A percentile compares a stretch with the other conserved stretches of the same genome.
Evolutionary conservation across 2,797 vertebrate genomes (phyloP).

Genomic region (Tokudaia tokunoshimensis): DNA sequence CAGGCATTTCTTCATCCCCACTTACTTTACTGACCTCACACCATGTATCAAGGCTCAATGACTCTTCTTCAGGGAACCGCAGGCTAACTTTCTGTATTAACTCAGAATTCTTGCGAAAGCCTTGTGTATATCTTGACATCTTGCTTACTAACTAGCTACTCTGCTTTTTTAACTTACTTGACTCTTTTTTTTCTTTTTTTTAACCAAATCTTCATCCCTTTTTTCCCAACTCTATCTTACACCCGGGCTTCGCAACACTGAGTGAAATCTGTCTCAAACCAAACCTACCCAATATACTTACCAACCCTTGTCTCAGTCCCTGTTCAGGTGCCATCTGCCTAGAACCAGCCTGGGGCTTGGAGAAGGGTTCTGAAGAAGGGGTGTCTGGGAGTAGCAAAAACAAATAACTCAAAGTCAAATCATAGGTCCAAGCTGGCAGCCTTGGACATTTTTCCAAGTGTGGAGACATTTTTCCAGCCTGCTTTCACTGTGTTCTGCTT

Average conservation of each 20-base stretch:
- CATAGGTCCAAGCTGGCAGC: not conserved
- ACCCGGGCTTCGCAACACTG: not conserved
- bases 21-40: not conserved
- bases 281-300: not conserved
- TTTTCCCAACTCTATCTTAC: not conserved
- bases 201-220: not conserved
- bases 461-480: not conserved
- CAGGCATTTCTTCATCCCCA: not conserved
- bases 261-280: not conserved
- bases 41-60: not conserved
- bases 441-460: too few species aligned
- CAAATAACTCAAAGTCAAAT: not conserved
- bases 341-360: too few species aligned
- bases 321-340: too few species aligned
- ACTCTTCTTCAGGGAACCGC: not conserved
- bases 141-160: not conserved
- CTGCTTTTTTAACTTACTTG: not conserved
- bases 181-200: too few species aligned
- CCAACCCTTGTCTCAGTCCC: not conserved
- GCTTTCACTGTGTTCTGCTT: not conserved
- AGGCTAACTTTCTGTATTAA: not conserved
- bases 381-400: not conserved
- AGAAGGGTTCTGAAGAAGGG: not conserved
- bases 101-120: not conserved
- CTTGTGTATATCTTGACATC: not conserved